Conservation (phyloP, 1,140 invertebrate genomes). For the Drosophila bifasciata region DNA sequence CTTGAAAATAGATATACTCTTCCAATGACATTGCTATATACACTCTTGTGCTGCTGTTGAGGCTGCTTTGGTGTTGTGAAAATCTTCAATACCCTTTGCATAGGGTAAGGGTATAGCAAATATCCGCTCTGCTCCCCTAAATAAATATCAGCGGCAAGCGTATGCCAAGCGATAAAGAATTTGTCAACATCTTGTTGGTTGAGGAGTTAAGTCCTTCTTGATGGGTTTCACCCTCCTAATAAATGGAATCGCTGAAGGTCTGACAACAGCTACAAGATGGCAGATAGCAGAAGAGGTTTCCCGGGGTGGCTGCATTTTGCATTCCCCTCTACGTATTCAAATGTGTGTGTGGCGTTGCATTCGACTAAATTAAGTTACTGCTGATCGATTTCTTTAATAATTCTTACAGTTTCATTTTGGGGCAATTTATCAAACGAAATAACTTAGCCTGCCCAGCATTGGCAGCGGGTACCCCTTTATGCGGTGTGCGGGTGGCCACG, state of each 20-base stretch:
- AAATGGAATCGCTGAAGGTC: conserved; percentile 29
- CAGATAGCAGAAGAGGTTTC: background rate
- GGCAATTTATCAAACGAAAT: conserved; percentile 36
- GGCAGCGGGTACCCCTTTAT: conserved; percentile 22
- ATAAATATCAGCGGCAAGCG: conserved; percentile 49
- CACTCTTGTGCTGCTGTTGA: no score
- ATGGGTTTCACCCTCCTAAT: conserved; percentile 44
- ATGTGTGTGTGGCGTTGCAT: background rate
- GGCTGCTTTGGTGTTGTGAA: background rate
- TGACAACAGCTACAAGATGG: no score
- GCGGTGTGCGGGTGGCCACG: conserved; percentile 22
- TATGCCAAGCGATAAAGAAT: conserved; percentile 58
- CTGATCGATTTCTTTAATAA: conserved; percentile 18
- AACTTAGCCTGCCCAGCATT: conserved; percentile 4
- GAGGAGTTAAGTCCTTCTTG: conserved; percentile 49
- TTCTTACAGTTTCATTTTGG: conserved; percentile 21
- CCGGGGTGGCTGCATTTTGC: conserved; percentile 8
- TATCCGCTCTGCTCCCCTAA: conserved; percentile 12
- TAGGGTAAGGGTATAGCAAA: no score
- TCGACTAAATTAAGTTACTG: conserved; percentile 1
- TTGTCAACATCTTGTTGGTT: conserved; percentile 69
- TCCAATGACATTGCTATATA: no score
- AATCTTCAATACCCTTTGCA: no score
- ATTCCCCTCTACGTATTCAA: conserved; percentile 13
- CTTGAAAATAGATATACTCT: no score